Evolutionary conservation across 2,888 invertebrate genomes (phyloP).

Genomic region (Glaucopsyche alexis): DNA sequence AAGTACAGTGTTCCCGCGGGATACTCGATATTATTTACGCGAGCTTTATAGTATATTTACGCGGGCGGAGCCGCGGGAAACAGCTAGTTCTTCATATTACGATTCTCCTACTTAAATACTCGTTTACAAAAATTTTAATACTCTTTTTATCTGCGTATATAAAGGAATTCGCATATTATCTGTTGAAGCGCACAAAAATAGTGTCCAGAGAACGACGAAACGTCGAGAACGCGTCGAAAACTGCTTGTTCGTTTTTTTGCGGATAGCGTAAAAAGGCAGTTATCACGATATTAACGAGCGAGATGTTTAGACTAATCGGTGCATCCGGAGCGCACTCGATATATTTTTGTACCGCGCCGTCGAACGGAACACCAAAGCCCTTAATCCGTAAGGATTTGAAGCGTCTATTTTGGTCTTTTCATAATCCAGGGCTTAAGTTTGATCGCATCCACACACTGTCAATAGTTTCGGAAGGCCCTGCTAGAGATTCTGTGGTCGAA

Average conservation of each 20-base stretch:
- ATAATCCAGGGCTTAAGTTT: slow-evolving; percentile 78
- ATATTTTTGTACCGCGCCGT: slow-evolving; percentile 76
- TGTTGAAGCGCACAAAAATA: neutral
- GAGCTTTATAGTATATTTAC: too few relatives aligned
- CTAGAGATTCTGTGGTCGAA: slow-evolving; percentile 73
- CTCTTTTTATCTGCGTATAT: neutral
- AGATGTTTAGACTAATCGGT: slow-evolving; percentile 76
- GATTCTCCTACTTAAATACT: too few relatives aligned
- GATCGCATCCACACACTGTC: slow-evolving; percentile 80
- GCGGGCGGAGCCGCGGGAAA: too few relatives aligned
- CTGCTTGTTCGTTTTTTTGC: neutral
- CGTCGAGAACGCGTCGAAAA: neutral
- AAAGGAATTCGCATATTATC: neutral
- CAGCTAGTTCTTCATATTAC: too few relatives aligned
- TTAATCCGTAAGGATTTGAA: slow-evolving; percentile 77
- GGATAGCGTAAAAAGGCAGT: slow-evolving; percentile 28
- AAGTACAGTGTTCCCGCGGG: too few relatives aligned
- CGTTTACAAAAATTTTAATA: too few relatives aligned
- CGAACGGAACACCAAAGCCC: slow-evolving; percentile 76
- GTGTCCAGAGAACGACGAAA: neutral
- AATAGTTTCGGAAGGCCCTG: slow-evolving; percentile 77
- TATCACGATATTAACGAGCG: slow-evolving; percentile 68
- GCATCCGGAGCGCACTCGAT: slow-evolving; percentile 76
- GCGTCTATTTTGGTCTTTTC: slow-evolving; percentile 79
- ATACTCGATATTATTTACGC: too few relatives aligned